Evolutionary conservation across 2,113 vertebrate genomes (phyloP).

Genomic region (Hiodon alosoides): DNA sequence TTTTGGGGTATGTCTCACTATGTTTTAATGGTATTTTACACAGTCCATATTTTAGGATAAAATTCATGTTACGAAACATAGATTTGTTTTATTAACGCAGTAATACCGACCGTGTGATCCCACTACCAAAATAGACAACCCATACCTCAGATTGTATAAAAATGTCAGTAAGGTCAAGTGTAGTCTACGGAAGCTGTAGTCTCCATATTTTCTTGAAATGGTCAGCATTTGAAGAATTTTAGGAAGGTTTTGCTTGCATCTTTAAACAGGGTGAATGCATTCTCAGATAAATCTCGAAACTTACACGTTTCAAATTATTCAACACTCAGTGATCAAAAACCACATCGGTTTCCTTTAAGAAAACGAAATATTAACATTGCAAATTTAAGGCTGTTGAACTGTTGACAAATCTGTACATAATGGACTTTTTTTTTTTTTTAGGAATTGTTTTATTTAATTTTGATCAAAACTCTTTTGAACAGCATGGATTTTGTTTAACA

Average conservation of each 20-base stretch:
- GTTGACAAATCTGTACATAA: constrained; percentile 19
- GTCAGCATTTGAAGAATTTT: constrained; percentile 14
- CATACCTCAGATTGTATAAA: constrained; percentile 66
- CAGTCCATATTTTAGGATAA: constrained; percentile 20
- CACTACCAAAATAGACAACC: constrained; percentile 69
- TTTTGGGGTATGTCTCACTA: constrained; percentile 12
- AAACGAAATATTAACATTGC: background rate
- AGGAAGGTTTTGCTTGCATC: background rate
- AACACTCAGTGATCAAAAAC: constrained; percentile 3
- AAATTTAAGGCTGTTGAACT: constrained; percentile 9
- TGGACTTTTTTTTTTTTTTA: constrained; percentile 1
- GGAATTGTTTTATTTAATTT: constrained; percentile 5
- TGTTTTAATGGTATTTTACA: constrained; percentile 50
- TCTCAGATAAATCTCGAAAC: background rate
- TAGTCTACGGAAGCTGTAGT: constrained; percentile 2
- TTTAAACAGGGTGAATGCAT: constrained; percentile 13
- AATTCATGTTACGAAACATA: constrained; percentile 23
- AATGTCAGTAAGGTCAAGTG: constrained; percentile 39
- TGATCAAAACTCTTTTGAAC: background rate
- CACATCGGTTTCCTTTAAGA: constrained; percentile 10
- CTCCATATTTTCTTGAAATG: constrained; percentile 4
- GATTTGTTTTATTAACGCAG: constrained; percentile 46
- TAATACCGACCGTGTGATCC: constrained; percentile 55
- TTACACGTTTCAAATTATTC: constrained; percentile 4
- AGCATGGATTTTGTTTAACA: constrained; percentile 16